Conservation (phyloP, 2,113 vertebrate species). For the Oryzias melastigma region DNA sequence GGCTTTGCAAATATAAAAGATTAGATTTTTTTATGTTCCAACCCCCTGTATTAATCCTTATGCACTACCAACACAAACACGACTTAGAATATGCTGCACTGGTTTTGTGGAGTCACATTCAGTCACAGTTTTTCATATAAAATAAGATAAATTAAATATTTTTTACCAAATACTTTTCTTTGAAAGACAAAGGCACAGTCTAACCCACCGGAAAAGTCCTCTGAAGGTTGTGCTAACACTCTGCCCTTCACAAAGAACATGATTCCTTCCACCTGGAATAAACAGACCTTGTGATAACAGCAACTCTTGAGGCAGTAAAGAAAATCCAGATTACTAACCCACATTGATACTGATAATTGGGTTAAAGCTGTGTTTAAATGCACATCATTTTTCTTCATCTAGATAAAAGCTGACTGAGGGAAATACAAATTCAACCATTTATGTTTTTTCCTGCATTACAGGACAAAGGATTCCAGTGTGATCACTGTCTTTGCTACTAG, state of each 20-base stretch:
- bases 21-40: neutral
- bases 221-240: too few species aligned
- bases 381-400: neutral
- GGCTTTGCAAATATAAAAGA: neutral
- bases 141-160: too few species aligned
- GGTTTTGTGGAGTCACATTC: conserved; percentile 1
- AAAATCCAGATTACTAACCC: neutral
- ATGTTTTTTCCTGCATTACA: neutral
- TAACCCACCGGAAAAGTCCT: too few species aligned
- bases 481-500: conserved; percentile 48
- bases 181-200: too few species aligned
- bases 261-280: too few species aligned
- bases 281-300: too few species aligned
- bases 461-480: conserved; percentile 41
- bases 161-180: too few species aligned
- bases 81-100: neutral
- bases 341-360: neutral
- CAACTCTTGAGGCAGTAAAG: too few species aligned
- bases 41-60: neutral
- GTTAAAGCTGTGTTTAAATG: too few species aligned
- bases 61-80: neutral
- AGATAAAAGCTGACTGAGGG: conserved; percentile 15
- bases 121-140: neutral
- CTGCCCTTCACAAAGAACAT: too few species aligned
- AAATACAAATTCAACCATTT: conserved; percentile 21